Base-by-base conservation (phyloP, 2,888 invertebrate species). In the Gastracanthus pulcherrimus region DNA sequence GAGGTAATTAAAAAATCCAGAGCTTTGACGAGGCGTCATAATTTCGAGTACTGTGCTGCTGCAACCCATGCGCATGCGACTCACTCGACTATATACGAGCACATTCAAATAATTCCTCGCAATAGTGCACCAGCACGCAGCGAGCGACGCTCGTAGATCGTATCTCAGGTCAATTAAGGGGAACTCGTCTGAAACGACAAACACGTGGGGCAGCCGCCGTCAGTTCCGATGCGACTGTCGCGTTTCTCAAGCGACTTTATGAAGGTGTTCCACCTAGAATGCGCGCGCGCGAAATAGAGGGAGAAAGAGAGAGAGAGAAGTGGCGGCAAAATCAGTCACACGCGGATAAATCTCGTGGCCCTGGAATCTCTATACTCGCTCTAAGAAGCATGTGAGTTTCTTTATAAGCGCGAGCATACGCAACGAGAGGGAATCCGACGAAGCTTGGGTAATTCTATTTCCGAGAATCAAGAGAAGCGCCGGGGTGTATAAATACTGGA, bases 161-260 rank as follows among this genome's bases (percentile, higher is more conserved):
- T 91, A 91, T 91, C 90, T 91, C 89, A 91, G 90, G 87, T 90
- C 91, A 91, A 91, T 91, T 91, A 91, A 90, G 89, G 82, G 86
- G 89, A 90, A 90, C 87, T 88, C 90, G 89, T 86, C 88, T 88
- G 90, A 90, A 91, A 91, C 90, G 91, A 90, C 91, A 90, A 91
- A 90, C 91, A 91, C 88, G 88, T 91, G 91, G 36, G 88, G 86
- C 67, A 82, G 75, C 48, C 67, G 69, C n/a, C 29, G 55, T 34
- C 9, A 3, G 41, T 41, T 5, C 38, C 51, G n/a, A 48, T 9
- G 55, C 26, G 19, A 3, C 19, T 38, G 38, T 6, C 3, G 62
- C 31, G 62, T 31, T n/a, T 34, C 62, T 62, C 23, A 55, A 26
- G 26, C 23, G 26, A 55, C 26, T 55, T 26, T 55, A 55, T 55